A percentile compares a stretch with the other conserved stretches of the same genome.
Evolutionary conservation across 2,888 invertebrate species (phyloP).

Genomic region (Conomelus anceps): DNA sequence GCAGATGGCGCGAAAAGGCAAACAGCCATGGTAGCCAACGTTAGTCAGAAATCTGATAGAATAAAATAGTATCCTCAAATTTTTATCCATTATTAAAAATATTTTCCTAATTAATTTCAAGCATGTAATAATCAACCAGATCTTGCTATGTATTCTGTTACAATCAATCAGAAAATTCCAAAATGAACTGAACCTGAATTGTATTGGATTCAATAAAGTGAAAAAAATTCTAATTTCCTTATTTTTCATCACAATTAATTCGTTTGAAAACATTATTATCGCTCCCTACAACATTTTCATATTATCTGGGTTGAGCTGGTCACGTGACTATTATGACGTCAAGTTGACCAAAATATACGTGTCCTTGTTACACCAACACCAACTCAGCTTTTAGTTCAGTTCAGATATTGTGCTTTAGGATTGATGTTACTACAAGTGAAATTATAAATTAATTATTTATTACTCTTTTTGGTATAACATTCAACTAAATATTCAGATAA

Average conservation of each 20-base stretch:
- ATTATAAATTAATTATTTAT: neutral
- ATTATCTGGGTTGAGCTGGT: too few relatives aligned
- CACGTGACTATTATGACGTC: slow-evolving; percentile 9
- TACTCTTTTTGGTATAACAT: neutral
- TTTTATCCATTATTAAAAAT: neutral
- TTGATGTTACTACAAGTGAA: neutral
- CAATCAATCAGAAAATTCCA: too few relatives aligned
- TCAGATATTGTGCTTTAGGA: neutral
- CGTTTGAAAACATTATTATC: too few relatives aligned
- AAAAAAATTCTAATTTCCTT: too few relatives aligned
- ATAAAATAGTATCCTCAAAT: neutral
- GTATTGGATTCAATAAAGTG: too few relatives aligned
- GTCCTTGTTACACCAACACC: neutral
- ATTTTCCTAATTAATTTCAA: neutral
- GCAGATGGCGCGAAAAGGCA: neutral
- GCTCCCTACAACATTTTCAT: too few relatives aligned
- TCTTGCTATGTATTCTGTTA: too few relatives aligned
- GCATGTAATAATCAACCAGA: too few relatives aligned
- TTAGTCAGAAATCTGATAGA: neutral
- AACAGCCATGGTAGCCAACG: neutral
- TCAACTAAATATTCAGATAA: neutral
- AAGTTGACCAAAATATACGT: slow-evolving; percentile 6
- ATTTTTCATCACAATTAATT: too few relatives aligned
- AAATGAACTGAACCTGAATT: too few relatives aligned
- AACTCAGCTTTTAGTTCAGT: neutral